phyloP scores from a whole-genome alignment of 1,140 invertebrate genomes.

The Scaptomyza montana region DNA sequence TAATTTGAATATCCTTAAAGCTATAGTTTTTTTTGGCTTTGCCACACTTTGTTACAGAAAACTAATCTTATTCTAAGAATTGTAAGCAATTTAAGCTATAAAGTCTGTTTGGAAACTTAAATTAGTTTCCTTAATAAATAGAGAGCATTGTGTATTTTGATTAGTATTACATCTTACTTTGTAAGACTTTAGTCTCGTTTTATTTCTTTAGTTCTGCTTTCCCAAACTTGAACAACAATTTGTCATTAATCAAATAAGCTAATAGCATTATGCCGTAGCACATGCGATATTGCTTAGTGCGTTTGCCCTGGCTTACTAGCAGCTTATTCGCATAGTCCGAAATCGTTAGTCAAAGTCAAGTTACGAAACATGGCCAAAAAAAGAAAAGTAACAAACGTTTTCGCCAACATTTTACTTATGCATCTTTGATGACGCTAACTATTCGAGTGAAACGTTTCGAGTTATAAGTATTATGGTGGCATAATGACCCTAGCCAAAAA shows the following conservation, averaged over 20 bases:
- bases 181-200: too few relatives aligned
- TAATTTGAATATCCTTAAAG: neutral
- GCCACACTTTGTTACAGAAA: neutral
- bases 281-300: neutral
- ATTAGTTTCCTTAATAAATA: neutral
- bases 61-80: neutral
- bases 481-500: constrained; percentile 9
- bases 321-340: neutral
- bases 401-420: neutral
- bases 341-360: constrained; percentile 21
- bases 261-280: constrained; percentile 5
- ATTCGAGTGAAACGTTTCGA: neutral
- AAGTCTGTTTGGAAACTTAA: neutral
- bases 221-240: constrained; percentile 3
- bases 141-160: neutral
- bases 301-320: neutral
- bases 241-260: constrained; percentile 56
- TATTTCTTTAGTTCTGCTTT: neutral
- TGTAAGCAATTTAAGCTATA: neutral
- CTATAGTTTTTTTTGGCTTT: constrained; percentile 22
- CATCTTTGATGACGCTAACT: constrained; percentile 1
- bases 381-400: neutral
- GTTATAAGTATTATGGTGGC: constrained; percentile 3
- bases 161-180: too few relatives aligned
- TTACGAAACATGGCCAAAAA: constrained; percentile 4